Evolutionary conservation across 1,140 invertebrate species (phyloP), one percentile per base, ranked within the genome.

Genomic region (Heliothis virescens): DNA sequence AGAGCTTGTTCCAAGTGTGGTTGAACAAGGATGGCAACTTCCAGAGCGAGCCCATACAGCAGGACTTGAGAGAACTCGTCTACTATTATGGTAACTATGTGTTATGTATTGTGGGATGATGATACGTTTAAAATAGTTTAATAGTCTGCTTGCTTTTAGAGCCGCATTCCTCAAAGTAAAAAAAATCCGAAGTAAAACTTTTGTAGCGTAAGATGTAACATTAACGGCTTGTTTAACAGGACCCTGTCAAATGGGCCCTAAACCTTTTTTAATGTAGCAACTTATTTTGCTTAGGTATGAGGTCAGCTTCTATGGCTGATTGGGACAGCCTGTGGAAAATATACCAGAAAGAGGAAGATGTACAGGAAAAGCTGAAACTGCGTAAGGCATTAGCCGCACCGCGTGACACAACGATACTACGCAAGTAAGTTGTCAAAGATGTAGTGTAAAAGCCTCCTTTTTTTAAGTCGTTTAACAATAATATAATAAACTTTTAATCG

Each of bases 251-350:
- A 26, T 2, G 21, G 1, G 21, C 21, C 21, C 21, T 26, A 1
- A 26, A 26, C 21, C 21, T 26, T 26, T 26, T 26, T 26, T 1
- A 26, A 26, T 26, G 21, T 26, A 26, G 2, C 2, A 26, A 26
- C 21, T 57, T 57, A 2, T 21, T 57, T 10, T 16, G 10, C 13
- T n/a, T 47, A 94, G 91, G 91, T 10, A 94, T 93, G 92, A 90
- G 90, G 80, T 85, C 86, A 12, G 89, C 87, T 13, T 84, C 88
- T 0, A 80, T 96, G 63, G 86, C 89, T 1, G 96, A 96, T 57
- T 99, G 98, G 98, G 93, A 97, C 34, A 90, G 94, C 59, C 88
- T 99, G 79, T 98, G 97, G 96, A 69, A 97, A 1, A 94, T 96
- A 76, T 99, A 98, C 90, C 80, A 96, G 48, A 89, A 93, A 0